Base-by-base conservation (phyloP, 2,888 invertebrate species). In the Nomada lathburiana region DNA sequence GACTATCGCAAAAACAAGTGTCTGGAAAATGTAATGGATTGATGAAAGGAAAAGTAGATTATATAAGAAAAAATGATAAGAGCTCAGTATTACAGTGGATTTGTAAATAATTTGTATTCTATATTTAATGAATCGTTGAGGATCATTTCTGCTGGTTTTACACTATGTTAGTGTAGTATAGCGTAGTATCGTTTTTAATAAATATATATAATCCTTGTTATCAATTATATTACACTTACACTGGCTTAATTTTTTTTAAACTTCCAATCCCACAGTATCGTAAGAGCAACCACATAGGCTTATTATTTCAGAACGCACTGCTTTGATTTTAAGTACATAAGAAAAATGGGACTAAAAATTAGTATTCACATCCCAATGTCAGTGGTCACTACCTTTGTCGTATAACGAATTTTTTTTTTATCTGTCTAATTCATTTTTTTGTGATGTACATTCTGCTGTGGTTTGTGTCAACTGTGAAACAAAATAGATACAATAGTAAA, bases 401-500 rank as follows among this genome's bases (percentile, higher is more conserved):
- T 84, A 82, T 52, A 89, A 86, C 57, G 86, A 76, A 83, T 90
- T 92, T 73, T 89, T 93, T 82, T 90, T 93, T 16, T 95, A 89
- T 89, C 94, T 94, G 86, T 95, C 95, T n/a, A 95, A 91, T 92
- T 96, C 95, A 87, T 94, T 94, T 87, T 95, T 94, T 88, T 95
- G 95, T 60, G 95, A 90, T 86, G 95, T 95, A 77, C 94, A 94
- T 84, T 96, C 95, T 2, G 95, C 95, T 55, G 95, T 95, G 76
- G 95, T 95, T 92, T 97, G 96, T 0, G 97, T 96, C 92, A 96
- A 90, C 96, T 91, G 79, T 82, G 88, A 23, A 73, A 5, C 7
- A 64, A 36, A 59, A 75, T 16, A 44, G 26, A 44, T 2, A 67
- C 20, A 29, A 47, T 10, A 42, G 64, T 60, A 20, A 10, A 52